phyloP scores from a whole-genome alignment of 2,888 invertebrate species.

The Pristionchus entomophagus region DNA sequence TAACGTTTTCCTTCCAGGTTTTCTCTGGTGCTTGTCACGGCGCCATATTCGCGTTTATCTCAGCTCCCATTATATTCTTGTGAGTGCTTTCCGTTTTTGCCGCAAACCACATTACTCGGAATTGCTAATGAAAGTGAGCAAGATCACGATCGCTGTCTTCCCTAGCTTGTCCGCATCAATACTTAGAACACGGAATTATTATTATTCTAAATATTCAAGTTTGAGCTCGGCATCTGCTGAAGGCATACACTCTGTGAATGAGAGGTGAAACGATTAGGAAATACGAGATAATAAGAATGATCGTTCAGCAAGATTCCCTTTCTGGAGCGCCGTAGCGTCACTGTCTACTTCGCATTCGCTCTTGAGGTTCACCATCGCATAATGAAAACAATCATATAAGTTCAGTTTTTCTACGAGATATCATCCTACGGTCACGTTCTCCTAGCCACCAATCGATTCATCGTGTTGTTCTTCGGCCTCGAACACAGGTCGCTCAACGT shows the following conservation, averaged over 20 bases:
- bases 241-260: too few species aligned
- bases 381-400: too few species aligned
- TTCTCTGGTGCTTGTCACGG: background rate
- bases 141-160: background rate
- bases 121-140: background rate
- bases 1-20: background rate
- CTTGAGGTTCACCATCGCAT: too few species aligned
- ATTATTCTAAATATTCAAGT: background rate
- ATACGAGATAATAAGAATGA: background rate
- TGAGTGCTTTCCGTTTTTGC: background rate
- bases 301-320: background rate
- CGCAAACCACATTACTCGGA: background rate
- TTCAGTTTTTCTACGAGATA: background rate
- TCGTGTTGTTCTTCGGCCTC: background rate
- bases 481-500: background rate
- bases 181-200: too few species aligned
- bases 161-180: too few species aligned
- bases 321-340: background rate
- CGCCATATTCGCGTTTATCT: background rate
- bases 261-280: background rate
- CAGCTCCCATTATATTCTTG: background rate
- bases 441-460: background rate
- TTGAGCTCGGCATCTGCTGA: background rate
- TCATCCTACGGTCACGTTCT: background rate
- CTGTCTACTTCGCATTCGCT: background rate